Conservation (phyloP, 2,888 invertebrate species). For the Calliopum simillimum region DNA sequence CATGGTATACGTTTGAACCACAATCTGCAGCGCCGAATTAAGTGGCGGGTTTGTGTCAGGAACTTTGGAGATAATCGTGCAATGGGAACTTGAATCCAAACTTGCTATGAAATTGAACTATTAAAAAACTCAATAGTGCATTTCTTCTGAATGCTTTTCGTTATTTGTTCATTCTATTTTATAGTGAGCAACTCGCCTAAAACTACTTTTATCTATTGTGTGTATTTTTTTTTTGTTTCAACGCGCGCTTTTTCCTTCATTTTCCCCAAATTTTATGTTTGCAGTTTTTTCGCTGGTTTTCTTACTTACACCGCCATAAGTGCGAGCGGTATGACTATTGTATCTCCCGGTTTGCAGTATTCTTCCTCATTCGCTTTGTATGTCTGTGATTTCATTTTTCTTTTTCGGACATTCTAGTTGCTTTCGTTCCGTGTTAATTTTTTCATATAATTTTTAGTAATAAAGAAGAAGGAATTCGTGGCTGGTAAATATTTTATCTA, state of each 20-base stretch:
- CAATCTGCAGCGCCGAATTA: no score
- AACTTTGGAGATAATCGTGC: neutral
- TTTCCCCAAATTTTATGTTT: conserved; percentile 16
- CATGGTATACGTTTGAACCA: no score
- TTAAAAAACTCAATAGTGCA: neutral
- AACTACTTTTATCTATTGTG: neutral
- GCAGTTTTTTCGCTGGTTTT: conserved; percentile 11
- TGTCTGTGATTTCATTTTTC: conserved; percentile 30
- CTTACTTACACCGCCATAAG: neutral
- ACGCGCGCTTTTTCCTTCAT: conserved; percentile 15
- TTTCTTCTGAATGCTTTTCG: neutral
- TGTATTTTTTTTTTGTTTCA: neutral
- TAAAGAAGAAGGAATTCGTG: conserved; percentile 9
- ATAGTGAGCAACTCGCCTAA: neutral
- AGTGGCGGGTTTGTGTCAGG: no score
- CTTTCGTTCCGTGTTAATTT: conserved; percentile 41
- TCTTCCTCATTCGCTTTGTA: conserved; percentile 2
- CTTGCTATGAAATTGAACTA: neutral
- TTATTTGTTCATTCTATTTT: neutral
- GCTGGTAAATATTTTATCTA: conserved; percentile 21
- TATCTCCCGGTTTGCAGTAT: conserved; percentile 26
- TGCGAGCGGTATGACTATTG: conserved; percentile 4
- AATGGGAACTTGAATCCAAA: neutral
- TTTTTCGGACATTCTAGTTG: conserved; percentile 38
- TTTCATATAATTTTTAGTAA: conserved; percentile 23